phyloP scores from a whole-genome alignment of 2,113 vertebrate species.

The Glaucidium brasilianum region DNA sequence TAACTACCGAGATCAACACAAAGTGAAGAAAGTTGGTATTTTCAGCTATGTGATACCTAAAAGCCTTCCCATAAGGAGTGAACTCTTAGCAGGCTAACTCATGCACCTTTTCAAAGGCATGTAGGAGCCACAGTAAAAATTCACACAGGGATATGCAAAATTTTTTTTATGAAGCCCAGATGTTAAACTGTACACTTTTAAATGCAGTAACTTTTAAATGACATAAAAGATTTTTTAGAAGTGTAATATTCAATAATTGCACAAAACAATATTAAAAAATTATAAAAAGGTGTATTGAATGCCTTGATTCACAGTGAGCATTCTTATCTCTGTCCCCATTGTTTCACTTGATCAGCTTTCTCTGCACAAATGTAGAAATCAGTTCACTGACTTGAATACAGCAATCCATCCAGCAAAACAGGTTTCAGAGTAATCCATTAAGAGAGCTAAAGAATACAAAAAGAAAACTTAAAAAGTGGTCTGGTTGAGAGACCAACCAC shows the following conservation, averaged over 20 bases:
- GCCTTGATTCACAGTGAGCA: not conserved
- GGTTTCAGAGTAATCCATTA: not conserved
- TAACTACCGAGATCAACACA: not conserved
- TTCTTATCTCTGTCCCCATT: not conserved
- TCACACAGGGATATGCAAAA: not conserved
- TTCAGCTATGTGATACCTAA: not conserved
- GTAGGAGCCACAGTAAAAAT: not conserved
- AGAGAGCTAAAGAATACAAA: not conserved
- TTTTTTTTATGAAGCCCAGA: not conserved
- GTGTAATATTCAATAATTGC: not conserved
- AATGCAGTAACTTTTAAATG: not conserved
- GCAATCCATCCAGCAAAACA: not conserved
- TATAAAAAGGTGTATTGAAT: not conserved
- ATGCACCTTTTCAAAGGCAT: not conserved
- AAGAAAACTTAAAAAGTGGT: not conserved
- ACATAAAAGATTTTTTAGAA: not conserved
- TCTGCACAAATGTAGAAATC: not conserved
- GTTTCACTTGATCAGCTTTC: not conserved
- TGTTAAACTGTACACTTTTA: not conserved
- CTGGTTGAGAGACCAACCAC: not conserved
- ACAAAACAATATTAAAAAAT: not conserved
- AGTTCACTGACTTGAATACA: not conserved
- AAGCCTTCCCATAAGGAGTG: not conserved
- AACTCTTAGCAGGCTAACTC: not conserved
- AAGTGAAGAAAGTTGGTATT: not conserved